Evolutionary conservation across 2,888 invertebrate species (phyloP).

Genomic region (Lasioglossum vierecki): DNA sequence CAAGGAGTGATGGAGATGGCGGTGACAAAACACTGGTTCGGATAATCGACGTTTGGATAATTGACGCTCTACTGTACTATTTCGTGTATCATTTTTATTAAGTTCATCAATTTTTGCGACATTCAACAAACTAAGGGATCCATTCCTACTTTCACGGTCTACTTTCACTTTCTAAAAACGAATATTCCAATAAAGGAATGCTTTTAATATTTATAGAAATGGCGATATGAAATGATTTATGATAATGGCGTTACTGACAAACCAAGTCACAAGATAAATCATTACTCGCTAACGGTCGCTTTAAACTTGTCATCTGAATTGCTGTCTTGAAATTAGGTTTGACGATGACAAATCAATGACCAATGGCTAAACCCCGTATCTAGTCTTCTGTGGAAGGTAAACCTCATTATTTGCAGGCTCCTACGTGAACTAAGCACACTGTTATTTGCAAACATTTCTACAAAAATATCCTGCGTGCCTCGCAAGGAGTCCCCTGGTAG

Average conservation of each 20-base stretch:
- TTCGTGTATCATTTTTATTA: background rate
- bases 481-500: no score
- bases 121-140: background rate
- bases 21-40: no score
- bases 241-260: background rate
- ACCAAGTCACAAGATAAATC: background rate
- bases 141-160: background rate
- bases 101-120: background rate
- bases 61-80: no score
- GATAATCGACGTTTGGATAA: no score
- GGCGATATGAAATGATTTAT: background rate
- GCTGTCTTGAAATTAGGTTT: background rate
- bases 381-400: background rate
- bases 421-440: background rate
- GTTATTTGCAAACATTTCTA: constrained; percentile 8
- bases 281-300: background rate
- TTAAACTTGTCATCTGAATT: background rate
- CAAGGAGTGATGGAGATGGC: no score
- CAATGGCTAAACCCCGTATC: background rate
- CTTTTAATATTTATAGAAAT: background rate
- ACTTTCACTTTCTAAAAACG: background rate
- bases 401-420: background rate
- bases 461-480: background rate
- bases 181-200: background rate
- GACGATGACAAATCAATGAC: background rate